These are phyloP conservation scores for Eufriesea mexicana DNA, from an alignment of 1,140 invertebrate species.

Conservation along the genomic window DNA sequence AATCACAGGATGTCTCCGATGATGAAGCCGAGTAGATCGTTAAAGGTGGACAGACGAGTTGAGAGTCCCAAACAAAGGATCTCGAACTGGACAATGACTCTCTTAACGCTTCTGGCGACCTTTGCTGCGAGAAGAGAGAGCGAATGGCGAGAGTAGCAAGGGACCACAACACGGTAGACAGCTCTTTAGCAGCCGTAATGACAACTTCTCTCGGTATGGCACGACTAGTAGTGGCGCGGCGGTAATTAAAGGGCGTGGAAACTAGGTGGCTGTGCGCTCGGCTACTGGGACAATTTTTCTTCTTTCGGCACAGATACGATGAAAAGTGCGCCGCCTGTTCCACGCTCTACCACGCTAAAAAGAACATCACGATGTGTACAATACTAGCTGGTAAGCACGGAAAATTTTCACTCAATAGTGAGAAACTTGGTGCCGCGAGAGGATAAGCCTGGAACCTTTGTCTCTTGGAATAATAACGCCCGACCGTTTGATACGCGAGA, in stretches of 20 bases:
- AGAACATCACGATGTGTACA: conserved; percentile 26
- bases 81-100: conserved; percentile 55
- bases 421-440: conserved; percentile 22
- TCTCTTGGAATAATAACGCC: background rate
- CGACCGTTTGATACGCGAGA: background rate
- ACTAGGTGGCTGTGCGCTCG: conserved; percentile 34
- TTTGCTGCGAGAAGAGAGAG: conserved; percentile 31
- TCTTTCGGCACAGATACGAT: conserved; percentile 42
- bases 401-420: conserved; percentile 33
- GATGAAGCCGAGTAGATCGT: conserved; percentile 24
- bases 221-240: conserved; percentile 40
- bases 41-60: conserved; percentile 14
- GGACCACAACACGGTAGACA: background rate
- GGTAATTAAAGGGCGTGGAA: conserved; percentile 68
- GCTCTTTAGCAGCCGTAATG: conserved; percentile 51
- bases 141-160: background rate
- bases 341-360: background rate
- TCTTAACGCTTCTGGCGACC: conserved; percentile 31
- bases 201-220: conserved; percentile 47
- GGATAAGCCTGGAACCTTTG: background rate
- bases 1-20: conserved; percentile 32
- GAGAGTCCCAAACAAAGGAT: conserved; percentile 54
- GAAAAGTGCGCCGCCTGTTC: conserved; percentile 17
- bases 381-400: conserved; percentile 7
- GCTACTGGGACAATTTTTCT: conserved; percentile 17